Evolutionary conservation across 1,140 invertebrate genomes (phyloP).

Genomic region (Caenorhabditis inopinata): DNA sequence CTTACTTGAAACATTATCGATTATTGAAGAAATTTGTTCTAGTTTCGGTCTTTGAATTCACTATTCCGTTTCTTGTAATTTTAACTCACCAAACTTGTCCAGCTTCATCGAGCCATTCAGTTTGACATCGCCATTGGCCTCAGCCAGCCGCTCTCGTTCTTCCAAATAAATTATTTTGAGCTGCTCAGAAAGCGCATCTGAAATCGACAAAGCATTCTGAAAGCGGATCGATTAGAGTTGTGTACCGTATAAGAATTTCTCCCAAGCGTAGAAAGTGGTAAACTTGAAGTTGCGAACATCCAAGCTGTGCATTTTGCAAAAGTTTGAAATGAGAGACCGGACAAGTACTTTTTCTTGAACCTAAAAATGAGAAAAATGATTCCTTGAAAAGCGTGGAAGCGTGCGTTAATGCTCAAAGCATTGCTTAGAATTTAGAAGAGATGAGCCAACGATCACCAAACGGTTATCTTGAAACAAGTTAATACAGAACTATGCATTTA

Average conservation of each 20-base stretch:
- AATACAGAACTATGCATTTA: too few relatives aligned
- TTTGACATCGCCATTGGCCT: background rate
- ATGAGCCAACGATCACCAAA: too few relatives aligned
- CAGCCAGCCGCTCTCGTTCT: slow-evolving; percentile 36
- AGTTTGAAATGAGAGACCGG: slow-evolving; percentile 79
- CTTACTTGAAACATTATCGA: too few relatives aligned
- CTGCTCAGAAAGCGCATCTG: slow-evolving; percentile 61
- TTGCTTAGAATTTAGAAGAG: too few relatives aligned
- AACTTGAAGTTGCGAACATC: slow-evolving; percentile 73
- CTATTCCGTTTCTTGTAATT: background rate
- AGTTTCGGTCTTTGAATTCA: too few relatives aligned
- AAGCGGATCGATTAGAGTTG: slow-evolving; percentile 19
- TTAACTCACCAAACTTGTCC: slow-evolving; percentile 18
- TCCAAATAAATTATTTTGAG: slow-evolving; percentile 60
- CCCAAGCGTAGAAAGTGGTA: slow-evolving; percentile 80
- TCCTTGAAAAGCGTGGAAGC: too few relatives aligned
- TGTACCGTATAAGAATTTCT: slow-evolving; percentile 83
- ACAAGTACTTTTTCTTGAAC: slow-evolving; percentile 85
- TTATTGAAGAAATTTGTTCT: too few relatives aligned
- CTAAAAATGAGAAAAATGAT: background rate
- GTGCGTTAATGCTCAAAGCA: too few relatives aligned
- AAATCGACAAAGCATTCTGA: slow-evolving; percentile 30
- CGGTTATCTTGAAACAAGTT: too few relatives aligned
- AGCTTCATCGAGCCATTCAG: slow-evolving; percentile 11
- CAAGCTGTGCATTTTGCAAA: slow-evolving; percentile 76